Evolutionary conservation across 2,797 vertebrate genomes (phyloP), one percentile per base, ranked within the genome.

Genomic region (Prunella strophiata): DNA sequence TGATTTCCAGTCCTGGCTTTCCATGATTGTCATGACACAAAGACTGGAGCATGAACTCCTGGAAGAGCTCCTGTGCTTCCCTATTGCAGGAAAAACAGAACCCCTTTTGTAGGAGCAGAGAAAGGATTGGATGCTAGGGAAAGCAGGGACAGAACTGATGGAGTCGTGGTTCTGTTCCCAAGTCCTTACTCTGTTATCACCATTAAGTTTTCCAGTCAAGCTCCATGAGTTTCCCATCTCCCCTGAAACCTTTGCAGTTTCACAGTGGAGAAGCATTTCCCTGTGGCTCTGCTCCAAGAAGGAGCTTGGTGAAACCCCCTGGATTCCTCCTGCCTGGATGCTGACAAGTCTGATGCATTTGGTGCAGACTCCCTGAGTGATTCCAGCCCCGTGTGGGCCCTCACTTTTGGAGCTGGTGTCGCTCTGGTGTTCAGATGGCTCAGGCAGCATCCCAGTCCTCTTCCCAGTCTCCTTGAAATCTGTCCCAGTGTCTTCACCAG

Each of bases 341-440:
- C 91, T 94, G 91, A 86, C 91, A 77, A 65, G 90, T 54, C 14
- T 77, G 84, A 91, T 94, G 86, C 62, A 9, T 93, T 90, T 58
- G 80, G 54, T 82, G 6, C 84, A 79, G 89, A 20, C 71, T 76
- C 43, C 29, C 79, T 54, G 90, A 88, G 84, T 34, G 55, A 54
- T 80, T 91, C 74, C 94, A 95, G 91, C 68, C 23, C 17, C 8
- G 9, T 13, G n/a, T 18, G 83, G 55, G n/a, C 79, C 63, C 1
- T 63, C 50, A 13, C 0, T 62, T 85, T 40, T 38, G 8, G 77
- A 42, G 61, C 52, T 0, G 4, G 18, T 48, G 76, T 78, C 1
- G 0, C 55, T 76, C 84, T 55, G 81, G 19, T 34, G 82, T 76
- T 93, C 84, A 63, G 55, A 70, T 76, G 79, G 62, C 85, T 88